phyloP scores from a whole-genome alignment of 30 jellyfish, hydroid and myxozoan genomes.

The Cassiopea andromeda region DNA sequence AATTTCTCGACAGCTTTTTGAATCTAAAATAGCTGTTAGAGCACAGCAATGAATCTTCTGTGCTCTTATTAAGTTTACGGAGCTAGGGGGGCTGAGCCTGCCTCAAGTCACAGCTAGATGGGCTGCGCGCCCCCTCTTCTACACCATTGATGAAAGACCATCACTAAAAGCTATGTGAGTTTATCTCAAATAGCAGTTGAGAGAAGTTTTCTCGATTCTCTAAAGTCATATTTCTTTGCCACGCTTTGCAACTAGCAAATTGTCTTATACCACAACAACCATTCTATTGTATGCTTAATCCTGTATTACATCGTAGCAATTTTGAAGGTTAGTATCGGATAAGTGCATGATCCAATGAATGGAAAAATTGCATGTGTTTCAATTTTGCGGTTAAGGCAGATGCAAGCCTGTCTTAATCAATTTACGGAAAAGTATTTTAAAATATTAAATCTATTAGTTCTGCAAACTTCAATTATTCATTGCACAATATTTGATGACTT shows the following conservation, averaged over 20 bases:
- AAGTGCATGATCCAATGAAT: not conserved
- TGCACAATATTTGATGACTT: too few species aligned
- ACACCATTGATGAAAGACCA: too few species aligned
- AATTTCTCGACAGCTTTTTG: too few species aligned
- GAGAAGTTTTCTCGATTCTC: not conserved
- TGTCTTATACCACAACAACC: not conserved
- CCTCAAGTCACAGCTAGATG: too few species aligned
- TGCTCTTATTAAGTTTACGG: too few species aligned
- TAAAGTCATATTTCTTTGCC: not conserved
- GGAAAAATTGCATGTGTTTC: not conserved
- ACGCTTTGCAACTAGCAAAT: not conserved
- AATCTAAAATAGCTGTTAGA: too few species aligned
- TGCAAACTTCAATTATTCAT: not conserved
- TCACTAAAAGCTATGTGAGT: too few species aligned
- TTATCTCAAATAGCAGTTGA: not conserved
- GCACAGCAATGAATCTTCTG: too few species aligned
- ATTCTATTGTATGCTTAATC: not conserved
- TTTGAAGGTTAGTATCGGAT: not conserved
- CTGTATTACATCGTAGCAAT: not conserved
- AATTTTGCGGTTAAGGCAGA: slow-evolving; percentile 1
- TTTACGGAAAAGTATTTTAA: not conserved
- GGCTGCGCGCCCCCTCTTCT: too few species aligned
- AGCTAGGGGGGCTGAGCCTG: too few species aligned
- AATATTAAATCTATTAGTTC: not conserved
- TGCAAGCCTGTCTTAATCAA: not conserved